A percentile compares a stretch with the other conserved stretches of the same genome.
Evolutionary conservation across 35 echinoderm and acorn worm genomes (phyloP).

Genomic region (Hemicentrotus pulcherrimus): DNA sequence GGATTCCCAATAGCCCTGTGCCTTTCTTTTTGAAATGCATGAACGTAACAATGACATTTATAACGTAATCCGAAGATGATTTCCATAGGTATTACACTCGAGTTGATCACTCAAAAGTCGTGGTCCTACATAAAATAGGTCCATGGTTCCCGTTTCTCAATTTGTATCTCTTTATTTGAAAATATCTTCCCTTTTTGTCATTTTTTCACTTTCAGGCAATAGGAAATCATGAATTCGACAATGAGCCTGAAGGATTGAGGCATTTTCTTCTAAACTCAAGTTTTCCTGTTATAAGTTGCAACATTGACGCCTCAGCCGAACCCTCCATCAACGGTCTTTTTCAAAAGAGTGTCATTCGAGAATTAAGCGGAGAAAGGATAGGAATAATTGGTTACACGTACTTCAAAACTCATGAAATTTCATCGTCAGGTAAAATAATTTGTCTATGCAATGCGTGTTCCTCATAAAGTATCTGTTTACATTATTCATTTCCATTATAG

Average conservation of each 20-base stretch:
- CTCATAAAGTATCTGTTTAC: neutral
- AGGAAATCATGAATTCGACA: constrained; percentile 91
- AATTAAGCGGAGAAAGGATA: constrained; percentile 51
- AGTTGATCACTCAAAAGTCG: too few relatives aligned
- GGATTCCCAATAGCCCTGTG: too few relatives aligned
- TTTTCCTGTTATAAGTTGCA: constrained; percentile 72
- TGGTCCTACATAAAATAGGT: too few relatives aligned
- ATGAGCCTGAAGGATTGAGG: constrained; percentile 50
- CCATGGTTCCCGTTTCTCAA: neutral
- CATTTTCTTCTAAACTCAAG: constrained; percentile 58
- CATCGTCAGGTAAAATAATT: constrained; percentile 61
- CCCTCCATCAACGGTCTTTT: constrained; percentile 58
- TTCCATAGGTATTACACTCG: too few relatives aligned
- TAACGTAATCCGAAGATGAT: too few relatives aligned
- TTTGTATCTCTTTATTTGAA: neutral
- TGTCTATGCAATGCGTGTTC: neutral
- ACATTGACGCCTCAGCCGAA: constrained; percentile 63
- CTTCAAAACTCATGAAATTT: constrained; percentile 60
- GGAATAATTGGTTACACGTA: constrained; percentile 84
- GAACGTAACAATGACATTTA: too few relatives aligned
- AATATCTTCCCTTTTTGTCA: neutral
- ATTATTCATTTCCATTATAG: neutral
- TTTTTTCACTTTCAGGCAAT: constrained; percentile 53
- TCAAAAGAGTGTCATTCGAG: constrained; percentile 44
- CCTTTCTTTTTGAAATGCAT: too few relatives aligned